phyloP scores from a whole-genome alignment of 2,113 vertebrate genomes.

The Neogale vison region DNA sequence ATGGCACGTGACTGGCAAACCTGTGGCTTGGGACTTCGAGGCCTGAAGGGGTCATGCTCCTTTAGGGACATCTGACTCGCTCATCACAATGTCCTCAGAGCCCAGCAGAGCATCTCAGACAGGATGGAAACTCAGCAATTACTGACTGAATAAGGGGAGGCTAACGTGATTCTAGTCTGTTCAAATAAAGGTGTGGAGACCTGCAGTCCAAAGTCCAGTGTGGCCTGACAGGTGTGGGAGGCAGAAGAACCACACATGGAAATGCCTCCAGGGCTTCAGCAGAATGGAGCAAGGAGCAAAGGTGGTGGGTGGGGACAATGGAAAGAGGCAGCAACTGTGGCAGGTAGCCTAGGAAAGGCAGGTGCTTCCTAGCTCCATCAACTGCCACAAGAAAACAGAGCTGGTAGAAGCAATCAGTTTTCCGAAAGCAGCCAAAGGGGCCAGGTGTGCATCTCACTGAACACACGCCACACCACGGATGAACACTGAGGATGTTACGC shows the following conservation, averaged over 20 bases:
- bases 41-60: neutral
- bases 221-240: neutral
- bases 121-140: neutral
- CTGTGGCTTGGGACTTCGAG: neutral
- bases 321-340: neutral
- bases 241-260: neutral
- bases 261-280: neutral
- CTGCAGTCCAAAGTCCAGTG: neutral
- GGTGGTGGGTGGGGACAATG: no score
- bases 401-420: neutral
- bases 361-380: neutral
- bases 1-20: neutral
- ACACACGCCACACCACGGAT: neutral
- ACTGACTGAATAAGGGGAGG: neutral
- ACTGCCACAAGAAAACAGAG: neutral
- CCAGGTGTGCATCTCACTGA: neutral
- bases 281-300: neutral
- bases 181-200: neutral
- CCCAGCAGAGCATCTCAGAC: neutral
- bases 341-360: neutral
- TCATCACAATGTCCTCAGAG: neutral
- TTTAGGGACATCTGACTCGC: neutral
- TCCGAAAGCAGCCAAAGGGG: neutral
- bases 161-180: neutral
- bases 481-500: neutral